These are phyloP conservation scores for Bergia sp. DNA, from an alignment of 92 coral and sea anemone species.

Conservation along the genomic window DNA sequence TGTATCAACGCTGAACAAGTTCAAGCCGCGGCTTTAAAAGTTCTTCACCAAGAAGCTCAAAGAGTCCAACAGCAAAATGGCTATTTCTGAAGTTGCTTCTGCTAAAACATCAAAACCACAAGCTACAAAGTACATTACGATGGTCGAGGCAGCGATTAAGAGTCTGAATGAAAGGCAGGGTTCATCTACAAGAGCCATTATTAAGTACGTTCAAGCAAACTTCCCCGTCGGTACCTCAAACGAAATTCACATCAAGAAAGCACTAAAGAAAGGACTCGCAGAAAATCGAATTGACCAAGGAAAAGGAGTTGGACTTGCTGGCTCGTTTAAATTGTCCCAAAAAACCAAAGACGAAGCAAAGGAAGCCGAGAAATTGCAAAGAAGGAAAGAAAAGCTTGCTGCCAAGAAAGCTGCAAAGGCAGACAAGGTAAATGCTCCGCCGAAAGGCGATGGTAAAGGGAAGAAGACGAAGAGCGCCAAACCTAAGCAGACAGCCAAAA, in stretches of 20 bases:
- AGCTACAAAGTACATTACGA: conserved; percentile 75
- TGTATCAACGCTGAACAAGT: neutral
- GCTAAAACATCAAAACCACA: conserved; percentile 50
- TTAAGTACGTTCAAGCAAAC: conserved; percentile 75
- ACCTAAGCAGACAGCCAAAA: neutral
- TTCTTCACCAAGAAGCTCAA: neutral
- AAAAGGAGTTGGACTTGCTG: conserved; percentile 86
- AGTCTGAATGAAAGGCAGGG: conserved; percentile 81
- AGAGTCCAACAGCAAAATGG: conserved; percentile 9
- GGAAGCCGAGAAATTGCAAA: conserved; percentile 54
- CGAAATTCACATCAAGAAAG: conserved; percentile 65
- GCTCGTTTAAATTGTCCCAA: conserved; percentile 81
- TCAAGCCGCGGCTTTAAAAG: neutral
- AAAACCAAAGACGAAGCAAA: conserved; percentile 77
- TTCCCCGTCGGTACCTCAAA: conserved; percentile 67
- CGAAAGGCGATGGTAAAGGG: neutral
- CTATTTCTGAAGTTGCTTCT: conserved; percentile 24
- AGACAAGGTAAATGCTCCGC: conserved; percentile 31
- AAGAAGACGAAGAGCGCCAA: conserved; percentile 25
- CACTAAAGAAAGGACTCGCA: conserved; percentile 71
- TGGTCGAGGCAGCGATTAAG: conserved; percentile 86
- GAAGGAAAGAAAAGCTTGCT: conserved; percentile 36
- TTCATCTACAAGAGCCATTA: conserved; percentile 85
- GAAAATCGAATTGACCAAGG: conserved; percentile 75
- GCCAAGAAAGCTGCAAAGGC: conserved; percentile 40